Conservation (phyloP, 23 tunicate species). For the Halocynthia aurantium region DNA sequence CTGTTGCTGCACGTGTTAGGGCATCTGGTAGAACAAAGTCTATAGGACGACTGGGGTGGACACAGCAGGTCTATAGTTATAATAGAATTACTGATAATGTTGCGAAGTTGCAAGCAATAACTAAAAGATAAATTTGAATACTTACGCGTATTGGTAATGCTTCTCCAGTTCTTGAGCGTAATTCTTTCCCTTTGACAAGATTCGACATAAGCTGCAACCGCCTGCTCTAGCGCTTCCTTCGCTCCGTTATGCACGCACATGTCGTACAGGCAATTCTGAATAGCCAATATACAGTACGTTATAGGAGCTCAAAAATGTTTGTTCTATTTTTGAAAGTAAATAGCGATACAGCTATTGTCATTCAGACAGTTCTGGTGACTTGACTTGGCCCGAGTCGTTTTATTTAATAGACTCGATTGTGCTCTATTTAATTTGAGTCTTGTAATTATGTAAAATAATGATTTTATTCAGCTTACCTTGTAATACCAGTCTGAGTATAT, state of each 20-base stretch:
- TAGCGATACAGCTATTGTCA: not conserved
- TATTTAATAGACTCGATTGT: too few species aligned
- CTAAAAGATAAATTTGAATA: not conserved
- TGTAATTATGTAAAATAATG: not conserved
- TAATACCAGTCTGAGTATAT: not conserved
- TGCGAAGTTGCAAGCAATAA: too few species aligned
- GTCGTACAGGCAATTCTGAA: conserved; percentile 21
- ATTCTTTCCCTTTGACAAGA: conserved; percentile 12
- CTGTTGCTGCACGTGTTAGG: not conserved
- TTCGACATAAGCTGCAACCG: conserved; percentile 21
- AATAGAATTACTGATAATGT: too few species aligned
- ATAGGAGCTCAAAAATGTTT: not conserved
- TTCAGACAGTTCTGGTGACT: not conserved
- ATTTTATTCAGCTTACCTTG: not conserved
- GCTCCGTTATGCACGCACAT: conserved; percentile 20
- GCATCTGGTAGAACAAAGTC: conserved; percentile 1
- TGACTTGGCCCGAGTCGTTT: not conserved
- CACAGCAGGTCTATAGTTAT: not conserved
- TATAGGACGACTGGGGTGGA: not conserved
- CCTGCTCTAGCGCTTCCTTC: conserved; percentile 8
- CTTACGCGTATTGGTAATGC: conserved; percentile 11
- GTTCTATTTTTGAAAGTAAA: not conserved
- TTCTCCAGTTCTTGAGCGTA: conserved; percentile 6
- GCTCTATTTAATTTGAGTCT: not conserved
- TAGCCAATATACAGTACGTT: not conserved